Base-by-base conservation (phyloP, 2,113 vertebrate genomes). In the Colius striatus region DNA sequence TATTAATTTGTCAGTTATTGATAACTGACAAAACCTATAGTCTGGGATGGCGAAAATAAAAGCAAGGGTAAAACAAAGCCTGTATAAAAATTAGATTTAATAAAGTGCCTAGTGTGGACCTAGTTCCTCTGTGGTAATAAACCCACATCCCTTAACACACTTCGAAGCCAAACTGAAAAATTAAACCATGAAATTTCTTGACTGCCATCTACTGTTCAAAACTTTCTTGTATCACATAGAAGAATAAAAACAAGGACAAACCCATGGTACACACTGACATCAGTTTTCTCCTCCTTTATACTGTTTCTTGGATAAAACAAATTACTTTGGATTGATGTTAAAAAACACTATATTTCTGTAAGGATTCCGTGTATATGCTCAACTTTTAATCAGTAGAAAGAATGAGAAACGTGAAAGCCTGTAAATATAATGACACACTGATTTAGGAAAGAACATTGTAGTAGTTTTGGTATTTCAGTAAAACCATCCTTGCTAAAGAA, bases 151-250 rank as follows among this genome's bases (percentile, higher is more conserved):
- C 71, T 38, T 70, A 58, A 84, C 23, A 77, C 18, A 45, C 9
- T 88, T 38, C 32, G 48, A 91, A 92, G n/a, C 6, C 73, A 60
- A 85, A 92, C 7, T 1, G 3, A 58, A 74, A 87, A 86, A 48
- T 8, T 9, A 88, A 73, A 87, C 7, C 26, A 73, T 27, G 82
- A 92, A 76, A 83, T 91, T 95, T 95, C 95, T 93, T 94, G 94
- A 81, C 97, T 96, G 96, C 97, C 97, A 97, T 63, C 97, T 97
- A 85, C 95, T 65, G 94, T 92, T 95, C 93, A 90, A 89, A 92
- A 66, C 29, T 25, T 77, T 84, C 34, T 53, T 45, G 5, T 61
- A 53, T 57, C 30, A 65, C 54, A 75, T 38, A 78, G 23, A 43
- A 77, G 60, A 74, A 80, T 22, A 38, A 84, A 92, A 84, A 10